Evolutionary conservation across 2,113 vertebrate species (phyloP).

Genomic region (Ptilorrhoa leucosticta): DNA sequence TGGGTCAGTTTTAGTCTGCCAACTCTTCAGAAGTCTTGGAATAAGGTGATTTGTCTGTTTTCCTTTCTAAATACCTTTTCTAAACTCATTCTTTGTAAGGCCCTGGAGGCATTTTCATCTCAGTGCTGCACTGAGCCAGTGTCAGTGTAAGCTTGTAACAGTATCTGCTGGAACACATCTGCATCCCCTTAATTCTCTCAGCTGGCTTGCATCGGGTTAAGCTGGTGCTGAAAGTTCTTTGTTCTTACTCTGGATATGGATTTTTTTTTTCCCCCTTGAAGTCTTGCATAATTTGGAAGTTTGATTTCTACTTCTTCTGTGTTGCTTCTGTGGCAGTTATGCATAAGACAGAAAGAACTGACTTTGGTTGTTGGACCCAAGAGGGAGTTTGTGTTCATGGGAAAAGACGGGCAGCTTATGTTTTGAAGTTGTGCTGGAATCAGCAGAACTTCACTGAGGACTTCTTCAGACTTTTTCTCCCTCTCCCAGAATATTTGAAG

Average conservation of each 20-base stretch:
- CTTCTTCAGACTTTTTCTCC: background rate
- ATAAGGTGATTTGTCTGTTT: background rate
- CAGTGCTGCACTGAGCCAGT: background rate
- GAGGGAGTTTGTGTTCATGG: background rate
- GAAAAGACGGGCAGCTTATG: background rate
- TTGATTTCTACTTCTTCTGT: background rate
- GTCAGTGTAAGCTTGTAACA: background rate
- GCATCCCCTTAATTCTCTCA: background rate
- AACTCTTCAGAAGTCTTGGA: background rate
- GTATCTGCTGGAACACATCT: background rate
- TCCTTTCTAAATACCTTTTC: background rate
- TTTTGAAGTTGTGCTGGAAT: background rate
- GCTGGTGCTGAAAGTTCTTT: background rate
- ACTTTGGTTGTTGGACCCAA: background rate
- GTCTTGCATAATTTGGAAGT: background rate
- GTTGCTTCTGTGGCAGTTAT: background rate
- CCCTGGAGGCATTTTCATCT: background rate
- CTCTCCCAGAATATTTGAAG: background rate
- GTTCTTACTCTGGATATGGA: background rate
- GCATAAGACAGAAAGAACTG: background rate
- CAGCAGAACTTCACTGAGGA: background rate
- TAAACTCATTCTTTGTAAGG: background rate
- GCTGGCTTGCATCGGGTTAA: background rate
- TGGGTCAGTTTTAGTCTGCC: background rate
- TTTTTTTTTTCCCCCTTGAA: background rate